Conservation (phyloP, 2,888 invertebrate genomes). For the Lydus trimaculatus region DNA sequence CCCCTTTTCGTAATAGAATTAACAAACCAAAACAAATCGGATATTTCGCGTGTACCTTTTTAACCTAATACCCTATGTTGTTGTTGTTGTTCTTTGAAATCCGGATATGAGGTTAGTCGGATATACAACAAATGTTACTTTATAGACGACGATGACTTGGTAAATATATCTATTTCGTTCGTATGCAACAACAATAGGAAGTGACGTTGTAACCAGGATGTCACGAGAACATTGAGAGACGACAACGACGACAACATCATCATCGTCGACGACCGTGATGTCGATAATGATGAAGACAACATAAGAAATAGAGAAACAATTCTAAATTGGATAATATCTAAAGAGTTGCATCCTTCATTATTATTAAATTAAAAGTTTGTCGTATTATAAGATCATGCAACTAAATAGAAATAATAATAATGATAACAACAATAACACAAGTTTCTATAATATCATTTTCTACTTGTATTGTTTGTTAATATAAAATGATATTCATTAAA, state of each 20-base stretch:
- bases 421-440: not conserved
- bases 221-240: conserved; percentile 40
- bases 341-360: conserved; percentile 42
- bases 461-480: conserved; percentile 6
- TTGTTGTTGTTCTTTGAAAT: conserved; percentile 1
- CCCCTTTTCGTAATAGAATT: conserved; percentile 3
- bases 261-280: not conserved
- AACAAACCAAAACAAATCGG: conserved; percentile 11
- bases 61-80: not conserved
- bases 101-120: conserved; percentile 25
- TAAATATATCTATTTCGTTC: conserved; percentile 11
- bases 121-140: conserved; percentile 25
- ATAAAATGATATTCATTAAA: conserved; percentile 3
- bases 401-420: not conserved
- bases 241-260: too few relatives aligned
- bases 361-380: conserved; percentile 26
- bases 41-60: not conserved
- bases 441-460: not conserved
- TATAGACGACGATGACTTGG: conserved; percentile 17
- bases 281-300: conserved; percentile 5
- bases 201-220: conserved; percentile 51
- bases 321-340: conserved; percentile 47
- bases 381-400: not conserved
- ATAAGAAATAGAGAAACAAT: conserved; percentile 35
- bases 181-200: conserved; percentile 34